Conservation (phyloP, 2,797 vertebrate genomes). For the Ibycter americanus region DNA sequence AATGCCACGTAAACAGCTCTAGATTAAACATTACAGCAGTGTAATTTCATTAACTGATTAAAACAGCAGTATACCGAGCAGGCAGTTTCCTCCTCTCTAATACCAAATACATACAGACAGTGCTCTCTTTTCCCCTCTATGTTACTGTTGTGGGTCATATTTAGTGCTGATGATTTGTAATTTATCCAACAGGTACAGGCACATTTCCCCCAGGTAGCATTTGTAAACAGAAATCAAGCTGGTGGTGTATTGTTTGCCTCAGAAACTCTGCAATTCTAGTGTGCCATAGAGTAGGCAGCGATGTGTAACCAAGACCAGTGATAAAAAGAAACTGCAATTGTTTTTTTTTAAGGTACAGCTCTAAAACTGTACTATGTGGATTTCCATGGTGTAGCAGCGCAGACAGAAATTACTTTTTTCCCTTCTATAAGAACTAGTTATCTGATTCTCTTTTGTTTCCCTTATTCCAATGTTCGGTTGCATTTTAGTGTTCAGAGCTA, state of each 20-base stretch:
- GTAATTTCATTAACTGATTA: neutral
- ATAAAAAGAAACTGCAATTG: slow-evolving; percentile 65
- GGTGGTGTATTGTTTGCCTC: slow-evolving; percentile 54
- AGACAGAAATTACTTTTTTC: slow-evolving; percentile 41
- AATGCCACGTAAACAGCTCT: neutral
- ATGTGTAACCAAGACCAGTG: slow-evolving; percentile 55
- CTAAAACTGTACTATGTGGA: slow-evolving; percentile 48
- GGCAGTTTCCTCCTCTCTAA: neutral
- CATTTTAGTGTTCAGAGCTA: slow-evolving; percentile 71
- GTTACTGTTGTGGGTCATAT: slow-evolving; percentile 41
- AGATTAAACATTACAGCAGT: neutral
- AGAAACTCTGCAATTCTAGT: slow-evolving; percentile 50
- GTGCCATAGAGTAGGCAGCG: slow-evolving; percentile 21
- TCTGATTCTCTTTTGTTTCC: slow-evolving; percentile 72
- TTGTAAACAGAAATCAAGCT: slow-evolving; percentile 71
- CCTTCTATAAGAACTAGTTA: slow-evolving; percentile 38
- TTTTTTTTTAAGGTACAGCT: slow-evolving; percentile 34
- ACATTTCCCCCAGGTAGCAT: slow-evolving; percentile 68
- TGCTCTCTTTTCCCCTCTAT: neutral
- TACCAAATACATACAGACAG: neutral
- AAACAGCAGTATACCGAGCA: neutral
- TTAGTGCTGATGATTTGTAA: slow-evolving; percentile 61
- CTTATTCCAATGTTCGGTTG: slow-evolving; percentile 69
- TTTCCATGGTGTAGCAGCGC: slow-evolving; percentile 1
- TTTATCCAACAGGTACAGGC: slow-evolving; percentile 63